Evolutionary conservation across 92 coral and sea anemone genomes (phyloP).

Genomic region (Zoanthus solanderi): DNA sequence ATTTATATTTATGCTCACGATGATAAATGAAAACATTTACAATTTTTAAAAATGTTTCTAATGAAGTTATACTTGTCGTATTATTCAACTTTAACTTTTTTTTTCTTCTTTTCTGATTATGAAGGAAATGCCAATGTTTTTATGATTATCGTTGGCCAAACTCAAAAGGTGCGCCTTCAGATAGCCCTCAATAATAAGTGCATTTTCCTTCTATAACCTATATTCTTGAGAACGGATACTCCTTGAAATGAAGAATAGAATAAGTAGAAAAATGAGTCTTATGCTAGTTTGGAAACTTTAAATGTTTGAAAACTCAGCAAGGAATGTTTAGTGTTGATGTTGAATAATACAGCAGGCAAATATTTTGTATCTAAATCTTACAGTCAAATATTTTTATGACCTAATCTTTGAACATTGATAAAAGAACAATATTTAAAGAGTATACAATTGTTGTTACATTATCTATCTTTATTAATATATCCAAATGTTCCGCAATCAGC

Average conservation of each 20-base stretch:
- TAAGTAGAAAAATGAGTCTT: too few relatives aligned
- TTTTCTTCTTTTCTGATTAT: not conserved
- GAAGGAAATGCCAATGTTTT: not conserved
- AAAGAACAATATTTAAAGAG: constrained; percentile 27
- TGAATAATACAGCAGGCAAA: constrained; percentile 8
- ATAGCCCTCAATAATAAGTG: too few relatives aligned
- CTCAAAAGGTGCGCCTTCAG: too few relatives aligned
- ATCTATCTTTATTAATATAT: not conserved
- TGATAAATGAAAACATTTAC: not conserved
- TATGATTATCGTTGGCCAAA: not conserved
- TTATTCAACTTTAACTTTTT: not conserved
- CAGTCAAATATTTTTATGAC: constrained; percentile 39
- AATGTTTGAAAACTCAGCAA: not conserved
- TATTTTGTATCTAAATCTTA: constrained; percentile 11
- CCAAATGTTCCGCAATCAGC: not conserved
- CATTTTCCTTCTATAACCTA: too few relatives aligned
- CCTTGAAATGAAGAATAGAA: not conserved
- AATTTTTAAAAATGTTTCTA: not conserved
- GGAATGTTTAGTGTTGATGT: not conserved
- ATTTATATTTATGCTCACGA: constrained; percentile 26
- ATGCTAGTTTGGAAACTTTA: not conserved
- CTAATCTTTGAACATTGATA: constrained; percentile 7
- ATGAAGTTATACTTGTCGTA: not conserved
- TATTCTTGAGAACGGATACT: too few relatives aligned
- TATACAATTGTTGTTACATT: not conserved